Conservation (phyloP, 30 jellyfish, hydroid and myxozoan species). For the Chrysaora quinquecirrha region DNA sequence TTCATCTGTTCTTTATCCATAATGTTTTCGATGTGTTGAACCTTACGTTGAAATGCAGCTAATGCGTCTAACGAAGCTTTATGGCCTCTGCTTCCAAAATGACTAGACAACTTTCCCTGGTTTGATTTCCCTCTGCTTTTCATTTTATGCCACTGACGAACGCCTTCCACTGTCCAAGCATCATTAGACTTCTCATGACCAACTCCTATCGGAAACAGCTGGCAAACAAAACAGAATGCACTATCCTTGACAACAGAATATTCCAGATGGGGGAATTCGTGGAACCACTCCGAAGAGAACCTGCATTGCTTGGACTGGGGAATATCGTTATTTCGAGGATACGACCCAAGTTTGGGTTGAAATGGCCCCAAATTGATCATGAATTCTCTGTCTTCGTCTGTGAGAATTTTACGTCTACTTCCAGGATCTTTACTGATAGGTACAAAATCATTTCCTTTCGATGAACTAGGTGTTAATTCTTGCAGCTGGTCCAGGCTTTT, state of each 20-base stretch:
- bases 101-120: constrained; percentile 50
- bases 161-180: constrained; percentile 74
- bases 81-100: constrained; percentile 46
- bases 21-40: constrained; percentile 56
- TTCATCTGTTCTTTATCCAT: constrained; percentile 51
- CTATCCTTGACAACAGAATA: constrained; percentile 63
- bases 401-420: constrained; percentile 46
- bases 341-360: constrained; percentile 43
- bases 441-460: constrained; percentile 28
- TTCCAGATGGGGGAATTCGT: constrained; percentile 70
- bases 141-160: constrained; percentile 68
- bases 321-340: constrained; percentile 47
- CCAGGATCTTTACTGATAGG: constrained; percentile 69
- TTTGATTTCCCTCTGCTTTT: constrained; percentile 61
- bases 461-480: constrained; percentile 34
- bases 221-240: constrained; percentile 55
- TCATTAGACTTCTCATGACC: constrained; percentile 51
- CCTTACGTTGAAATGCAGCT: constrained; percentile 51
- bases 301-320: constrained; percentile 58
- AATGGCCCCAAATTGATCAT: constrained; percentile 46
- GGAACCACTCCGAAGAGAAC: constrained; percentile 52
- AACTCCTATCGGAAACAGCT: constrained; percentile 71
- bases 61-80: constrained; percentile 64
- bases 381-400: constrained; percentile 53
- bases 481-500: constrained; percentile 60